A percentile compares a stretch with the other conserved stretches of the same genome.
These are phyloP conservation scores for Percina caprodes DNA, from an alignment of 2,113 vertebrate genomes.

Conservation along the genomic window DNA sequence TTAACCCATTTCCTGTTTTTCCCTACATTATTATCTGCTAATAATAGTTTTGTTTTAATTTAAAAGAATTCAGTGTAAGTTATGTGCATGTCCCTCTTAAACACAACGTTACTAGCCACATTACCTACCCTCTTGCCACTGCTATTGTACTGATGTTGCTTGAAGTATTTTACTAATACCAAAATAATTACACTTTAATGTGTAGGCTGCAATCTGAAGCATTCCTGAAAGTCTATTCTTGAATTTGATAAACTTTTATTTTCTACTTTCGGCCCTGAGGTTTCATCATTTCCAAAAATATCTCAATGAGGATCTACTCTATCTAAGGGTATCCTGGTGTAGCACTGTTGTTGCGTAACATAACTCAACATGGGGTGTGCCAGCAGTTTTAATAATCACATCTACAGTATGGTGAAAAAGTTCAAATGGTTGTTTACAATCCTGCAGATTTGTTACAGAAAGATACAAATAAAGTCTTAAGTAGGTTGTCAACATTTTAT, in stretches of 20 bases:
- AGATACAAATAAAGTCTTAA: slow-evolving; percentile 22
- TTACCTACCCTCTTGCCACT: background rate
- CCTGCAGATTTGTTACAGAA: background rate
- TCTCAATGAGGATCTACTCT: background rate
- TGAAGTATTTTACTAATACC: background rate
- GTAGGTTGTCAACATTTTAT: slow-evolving; percentile 12
- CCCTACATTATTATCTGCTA: background rate
- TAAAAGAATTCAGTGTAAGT: no score
- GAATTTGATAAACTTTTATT: background rate
- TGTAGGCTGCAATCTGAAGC: background rate
- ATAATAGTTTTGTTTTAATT: background rate
- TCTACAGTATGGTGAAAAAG: background rate
- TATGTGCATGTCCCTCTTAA: background rate
- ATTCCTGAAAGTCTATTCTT: background rate
- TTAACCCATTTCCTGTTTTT: no score
- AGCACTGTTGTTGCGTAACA: background rate
- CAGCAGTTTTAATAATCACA: slow-evolving; percentile 5
- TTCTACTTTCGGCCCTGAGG: background rate
- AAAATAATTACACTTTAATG: background rate
- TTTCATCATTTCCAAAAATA: slow-evolving; percentile 6
- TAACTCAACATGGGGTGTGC: background rate
- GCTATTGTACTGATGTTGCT: background rate
- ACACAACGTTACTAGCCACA: background rate
- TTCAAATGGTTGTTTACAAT: slow-evolving; percentile 5
- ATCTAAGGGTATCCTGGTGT: background rate